Evolutionary conservation across 1,140 invertebrate genomes (phyloP).

Genomic region (Andrena cerasifolii): DNA sequence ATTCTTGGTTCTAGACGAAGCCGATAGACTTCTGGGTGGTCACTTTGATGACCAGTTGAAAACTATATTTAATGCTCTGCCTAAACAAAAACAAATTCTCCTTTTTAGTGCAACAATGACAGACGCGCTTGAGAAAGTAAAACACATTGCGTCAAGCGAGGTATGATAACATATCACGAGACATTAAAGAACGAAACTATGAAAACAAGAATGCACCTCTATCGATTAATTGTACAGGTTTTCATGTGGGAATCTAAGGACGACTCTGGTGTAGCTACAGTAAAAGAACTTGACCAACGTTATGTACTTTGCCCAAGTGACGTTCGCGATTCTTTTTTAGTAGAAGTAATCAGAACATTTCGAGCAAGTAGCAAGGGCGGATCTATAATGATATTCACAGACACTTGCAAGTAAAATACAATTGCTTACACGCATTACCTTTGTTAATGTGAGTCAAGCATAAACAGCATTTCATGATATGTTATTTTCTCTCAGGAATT

Average conservation of each 20-base stretch:
- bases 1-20: slow-evolving; percentile 96
- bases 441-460: neutral
- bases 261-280: slow-evolving; percentile 88
- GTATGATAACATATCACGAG: slow-evolving; percentile 63
- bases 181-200: neutral
- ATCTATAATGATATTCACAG: slow-evolving; percentile 96
- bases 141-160: slow-evolving; percentile 85
- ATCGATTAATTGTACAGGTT: slow-evolving; percentile 74
- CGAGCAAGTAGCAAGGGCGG: slow-evolving; percentile 87
- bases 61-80: slow-evolving; percentile 91
- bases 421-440: neutral
- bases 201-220: neutral
- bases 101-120: slow-evolving; percentile 99
- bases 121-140: slow-evolving; percentile 89
- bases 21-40: slow-evolving; percentile 93
- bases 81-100: slow-evolving; percentile 91
- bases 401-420: slow-evolving; percentile 93
- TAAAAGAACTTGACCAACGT: slow-evolving; percentile 93
- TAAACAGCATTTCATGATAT: neutral
- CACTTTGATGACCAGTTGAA: slow-evolving; percentile 91
- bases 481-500: slow-evolving; percentile 84
- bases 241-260: slow-evolving; percentile 87
- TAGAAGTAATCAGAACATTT: slow-evolving; percentile 93
- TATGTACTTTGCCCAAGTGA: slow-evolving; percentile 95
- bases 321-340: slow-evolving; percentile 96